These are phyloP conservation scores for Calyptomena viridis DNA, from an alignment of 2,113 vertebrate genomes.

Conservation along the genomic window DNA sequence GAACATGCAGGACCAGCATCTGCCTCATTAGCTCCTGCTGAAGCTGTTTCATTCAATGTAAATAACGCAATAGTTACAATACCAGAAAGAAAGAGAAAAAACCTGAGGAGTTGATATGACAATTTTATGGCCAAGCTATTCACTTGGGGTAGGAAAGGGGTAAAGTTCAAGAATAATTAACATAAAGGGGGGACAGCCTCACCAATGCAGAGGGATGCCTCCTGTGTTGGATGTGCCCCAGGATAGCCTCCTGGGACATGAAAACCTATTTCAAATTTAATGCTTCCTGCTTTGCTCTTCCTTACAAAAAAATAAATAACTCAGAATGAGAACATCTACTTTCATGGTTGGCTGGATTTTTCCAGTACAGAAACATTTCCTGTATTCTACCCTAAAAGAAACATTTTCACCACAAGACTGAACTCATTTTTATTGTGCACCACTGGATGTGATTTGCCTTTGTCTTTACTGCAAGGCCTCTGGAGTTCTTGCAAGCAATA, in stretches of 20 bases:
- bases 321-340: neutral
- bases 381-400: neutral
- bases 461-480: neutral
- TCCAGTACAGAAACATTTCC: neutral
- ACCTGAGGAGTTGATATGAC: neutral
- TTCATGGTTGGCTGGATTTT: neutral
- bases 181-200: neutral
- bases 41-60: neutral
- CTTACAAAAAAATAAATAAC: neutral
- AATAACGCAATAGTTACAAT: neutral
- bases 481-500: neutral
- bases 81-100: neutral
- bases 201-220: neutral
- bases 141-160: neutral
- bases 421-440: neutral
- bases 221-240: neutral
- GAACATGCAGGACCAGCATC: accelerated
- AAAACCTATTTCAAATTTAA: neutral
- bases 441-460: constrained; percentile 4
- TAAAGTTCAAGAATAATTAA: neutral
- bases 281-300: neutral
- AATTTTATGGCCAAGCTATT: neutral
- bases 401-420: neutral
- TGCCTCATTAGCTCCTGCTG: neutral
- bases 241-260: neutral